A percentile compares a stretch with the other conserved stretches of the same genome.
Evolutionary conservation across 2,797 vertebrate genomes (phyloP).

Genomic region (Luscinia megarhynchos): DNA sequence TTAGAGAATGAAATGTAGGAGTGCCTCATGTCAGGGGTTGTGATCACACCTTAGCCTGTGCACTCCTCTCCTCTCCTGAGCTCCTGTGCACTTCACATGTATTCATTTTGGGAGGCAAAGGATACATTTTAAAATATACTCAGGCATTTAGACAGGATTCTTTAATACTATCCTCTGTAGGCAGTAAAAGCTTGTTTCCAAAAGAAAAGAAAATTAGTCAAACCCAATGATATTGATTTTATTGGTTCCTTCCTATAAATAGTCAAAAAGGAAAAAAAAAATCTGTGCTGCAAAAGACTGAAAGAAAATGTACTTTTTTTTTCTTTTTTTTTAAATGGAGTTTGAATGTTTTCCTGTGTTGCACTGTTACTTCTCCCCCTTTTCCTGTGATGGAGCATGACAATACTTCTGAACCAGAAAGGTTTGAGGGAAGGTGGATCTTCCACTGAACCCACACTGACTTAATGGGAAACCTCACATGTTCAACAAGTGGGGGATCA

Average conservation of each 20-base stretch:
- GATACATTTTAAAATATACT: background rate
- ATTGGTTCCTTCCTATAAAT: background rate
- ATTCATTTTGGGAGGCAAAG: background rate
- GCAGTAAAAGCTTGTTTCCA: background rate
- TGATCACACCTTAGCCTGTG: background rate
- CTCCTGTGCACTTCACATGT: background rate
- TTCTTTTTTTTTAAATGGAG: background rate
- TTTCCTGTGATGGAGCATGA: background rate
- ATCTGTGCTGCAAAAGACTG: rapidly evolving
- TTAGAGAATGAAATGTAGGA: background rate
- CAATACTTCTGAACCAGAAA: background rate
- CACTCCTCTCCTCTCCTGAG: background rate
- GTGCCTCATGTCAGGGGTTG: background rate
- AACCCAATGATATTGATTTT: background rate
- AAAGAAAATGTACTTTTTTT: background rate
- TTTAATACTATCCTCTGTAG: background rate
- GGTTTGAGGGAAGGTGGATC: background rate
- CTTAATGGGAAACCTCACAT: background rate
- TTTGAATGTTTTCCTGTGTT: background rate
- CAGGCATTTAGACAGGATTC: background rate
- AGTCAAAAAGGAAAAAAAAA: background rate
- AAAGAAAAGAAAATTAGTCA: background rate
- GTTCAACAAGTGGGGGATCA: background rate
- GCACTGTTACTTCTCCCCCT: background rate
- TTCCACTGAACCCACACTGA: background rate